A percentile compares a stretch with the other conserved stretches of the same genome.
Conservation (phyloP, 2,113 vertebrate species). For the Ifrita kowaldi region DNA sequence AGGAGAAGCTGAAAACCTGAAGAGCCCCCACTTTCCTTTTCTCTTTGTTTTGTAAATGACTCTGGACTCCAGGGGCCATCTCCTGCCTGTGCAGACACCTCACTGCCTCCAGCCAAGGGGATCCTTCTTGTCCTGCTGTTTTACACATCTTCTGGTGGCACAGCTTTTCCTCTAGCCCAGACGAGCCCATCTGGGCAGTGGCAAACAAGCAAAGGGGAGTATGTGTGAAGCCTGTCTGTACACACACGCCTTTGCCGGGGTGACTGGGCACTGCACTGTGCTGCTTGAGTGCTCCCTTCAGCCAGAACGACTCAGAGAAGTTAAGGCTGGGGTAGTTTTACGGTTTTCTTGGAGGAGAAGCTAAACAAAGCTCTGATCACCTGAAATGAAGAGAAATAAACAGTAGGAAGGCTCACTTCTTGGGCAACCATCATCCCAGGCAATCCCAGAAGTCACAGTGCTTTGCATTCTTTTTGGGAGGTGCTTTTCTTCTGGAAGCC, state of each 20-base stretch:
- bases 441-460: not conserved
- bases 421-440: not conserved
- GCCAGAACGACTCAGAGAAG: not conserved
- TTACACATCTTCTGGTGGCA: not conserved
- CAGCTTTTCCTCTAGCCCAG: not conserved
- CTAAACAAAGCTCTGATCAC: not conserved
- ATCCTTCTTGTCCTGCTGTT: not conserved
- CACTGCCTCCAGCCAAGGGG: not conserved
- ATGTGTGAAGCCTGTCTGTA: accelerated
- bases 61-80: not conserved
- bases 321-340: not conserved
- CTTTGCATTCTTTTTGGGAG: not conserved
- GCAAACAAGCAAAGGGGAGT: not conserved
- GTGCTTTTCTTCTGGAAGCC: not conserved
- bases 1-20: not conserved
- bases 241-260: accelerated
- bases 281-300: not conserved
- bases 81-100: not conserved
- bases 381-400: not conserved
- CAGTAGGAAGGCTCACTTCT: not conserved
- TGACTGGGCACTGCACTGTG: no score
- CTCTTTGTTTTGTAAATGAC: not conserved
- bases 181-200: not conserved
- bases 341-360: not conserved
- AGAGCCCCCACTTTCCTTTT: not conserved